These are phyloP conservation scores for Hydropotes inermis DNA, from an alignment of 2,113 vertebrate species.

Conservation along the genomic window DNA sequence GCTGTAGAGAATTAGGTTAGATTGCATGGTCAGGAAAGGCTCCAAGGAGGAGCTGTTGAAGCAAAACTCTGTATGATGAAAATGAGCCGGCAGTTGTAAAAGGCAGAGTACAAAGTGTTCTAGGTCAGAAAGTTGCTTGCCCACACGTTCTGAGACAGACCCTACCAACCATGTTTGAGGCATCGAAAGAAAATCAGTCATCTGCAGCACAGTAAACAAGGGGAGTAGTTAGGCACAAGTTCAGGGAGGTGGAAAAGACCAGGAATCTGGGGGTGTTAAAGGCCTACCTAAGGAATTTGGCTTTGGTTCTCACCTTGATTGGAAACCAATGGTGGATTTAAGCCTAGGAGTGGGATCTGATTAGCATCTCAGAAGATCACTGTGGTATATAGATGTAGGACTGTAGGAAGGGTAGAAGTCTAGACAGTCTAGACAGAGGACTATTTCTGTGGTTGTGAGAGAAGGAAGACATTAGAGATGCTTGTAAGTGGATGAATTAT, in stretches of 20 bases:
- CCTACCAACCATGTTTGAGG: neutral
- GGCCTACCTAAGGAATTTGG: neutral
- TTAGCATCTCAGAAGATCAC: neutral
- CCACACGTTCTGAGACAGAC: neutral
- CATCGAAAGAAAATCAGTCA: neutral
- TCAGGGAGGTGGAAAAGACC: neutral
- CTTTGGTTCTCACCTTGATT: neutral
- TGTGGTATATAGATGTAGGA: neutral
- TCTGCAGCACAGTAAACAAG: neutral
- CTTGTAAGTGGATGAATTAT: neutral
- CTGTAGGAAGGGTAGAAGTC: neutral
- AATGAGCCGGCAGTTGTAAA: neutral
- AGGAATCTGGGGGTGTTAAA: neutral
- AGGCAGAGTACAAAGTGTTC: no score
- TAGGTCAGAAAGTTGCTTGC: neutral
- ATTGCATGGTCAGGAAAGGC: neutral
- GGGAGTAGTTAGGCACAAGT: neutral
- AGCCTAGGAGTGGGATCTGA: neutral
- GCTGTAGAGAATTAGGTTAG: neutral
- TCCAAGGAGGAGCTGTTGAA: neutral
- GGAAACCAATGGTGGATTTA: neutral
- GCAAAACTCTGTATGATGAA: neutral
- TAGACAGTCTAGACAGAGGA: neutral
- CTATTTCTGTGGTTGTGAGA: neutral
- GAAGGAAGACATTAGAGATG: neutral